A percentile compares a stretch with the other conserved stretches of the same genome.
Evolutionary conservation across 2,888 invertebrate genomes (phyloP).

Genomic region (Galerucella calmariensis): DNA sequence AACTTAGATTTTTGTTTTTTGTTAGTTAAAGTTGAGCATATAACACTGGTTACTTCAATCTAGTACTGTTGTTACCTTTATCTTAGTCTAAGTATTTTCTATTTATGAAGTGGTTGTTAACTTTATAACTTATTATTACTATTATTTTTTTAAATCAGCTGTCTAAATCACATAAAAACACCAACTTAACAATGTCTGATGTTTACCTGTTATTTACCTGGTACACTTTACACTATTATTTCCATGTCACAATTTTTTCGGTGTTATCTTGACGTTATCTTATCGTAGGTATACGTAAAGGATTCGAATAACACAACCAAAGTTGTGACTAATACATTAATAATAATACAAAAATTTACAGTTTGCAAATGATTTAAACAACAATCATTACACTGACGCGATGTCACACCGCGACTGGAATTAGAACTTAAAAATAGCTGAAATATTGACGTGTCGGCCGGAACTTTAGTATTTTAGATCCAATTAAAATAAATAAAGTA

Average conservation of each 20-base stretch:
- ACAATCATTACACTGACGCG: background rate
- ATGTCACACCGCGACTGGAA: constrained; percentile 3
- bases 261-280: constrained; percentile 18
- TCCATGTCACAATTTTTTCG: background rate
- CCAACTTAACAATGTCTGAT: background rate
- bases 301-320: background rate
- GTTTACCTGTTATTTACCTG: background rate
- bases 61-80: too few relatives aligned
- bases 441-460: constrained; percentile 24
- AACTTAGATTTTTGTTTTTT: too few relatives aligned
- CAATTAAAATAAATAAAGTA: constrained; percentile 31
- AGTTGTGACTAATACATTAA: constrained; percentile 11
- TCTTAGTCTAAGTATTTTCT: too few relatives aligned
- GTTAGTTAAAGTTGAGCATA: too few relatives aligned
- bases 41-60: too few relatives aligned
- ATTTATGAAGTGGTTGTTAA: too few relatives aligned
- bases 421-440: constrained; percentile 28
- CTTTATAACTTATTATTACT: background rate
- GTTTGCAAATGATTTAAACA: background rate
- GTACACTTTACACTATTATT: background rate
- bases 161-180: background rate
- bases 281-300: constrained; percentile 2
- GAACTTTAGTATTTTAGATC: constrained; percentile 22
- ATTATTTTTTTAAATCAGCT: background rate
- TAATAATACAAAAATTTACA: background rate